phyloP scores from a whole-genome alignment of 2,113 vertebrate genomes.

The Bubo bubo region DNA sequence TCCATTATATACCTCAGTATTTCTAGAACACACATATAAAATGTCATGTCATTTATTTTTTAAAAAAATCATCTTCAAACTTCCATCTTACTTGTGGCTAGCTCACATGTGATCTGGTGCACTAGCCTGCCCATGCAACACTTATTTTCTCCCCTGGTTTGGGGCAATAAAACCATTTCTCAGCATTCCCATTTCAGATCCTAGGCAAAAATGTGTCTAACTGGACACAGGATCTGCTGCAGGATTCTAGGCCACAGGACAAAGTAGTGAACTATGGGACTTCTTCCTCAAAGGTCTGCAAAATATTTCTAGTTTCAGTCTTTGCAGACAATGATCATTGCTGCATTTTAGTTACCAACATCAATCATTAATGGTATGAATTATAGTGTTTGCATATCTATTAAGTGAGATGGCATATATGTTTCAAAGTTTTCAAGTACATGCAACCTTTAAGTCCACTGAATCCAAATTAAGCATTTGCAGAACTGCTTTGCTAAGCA shows the following conservation, averaged over 20 bases:
- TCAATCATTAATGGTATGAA: background rate
- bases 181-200: background rate
- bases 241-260: background rate
- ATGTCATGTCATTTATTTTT: background rate
- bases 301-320: background rate
- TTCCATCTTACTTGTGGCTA: background rate
- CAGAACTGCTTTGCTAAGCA: background rate
- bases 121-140: background rate
- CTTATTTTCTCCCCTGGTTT: background rate
- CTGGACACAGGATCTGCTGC: background rate
- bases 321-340: background rate
- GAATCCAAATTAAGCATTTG: background rate
- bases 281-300: background rate
- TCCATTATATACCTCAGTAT: background rate
- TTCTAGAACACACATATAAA: background rate
- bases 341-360: background rate
- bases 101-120: background rate
- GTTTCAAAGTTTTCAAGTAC: background rate
- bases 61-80: background rate
- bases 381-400: background rate
- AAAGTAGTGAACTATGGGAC: background rate
- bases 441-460: background rate
- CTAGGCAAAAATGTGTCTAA: background rate
- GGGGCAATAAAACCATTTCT: background rate
- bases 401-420: accelerated